Evolutionary conservation across 2,888 invertebrate genomes (phyloP), one percentile per base, ranked within the genome.

Genomic region (Dryobota labecula): DNA sequence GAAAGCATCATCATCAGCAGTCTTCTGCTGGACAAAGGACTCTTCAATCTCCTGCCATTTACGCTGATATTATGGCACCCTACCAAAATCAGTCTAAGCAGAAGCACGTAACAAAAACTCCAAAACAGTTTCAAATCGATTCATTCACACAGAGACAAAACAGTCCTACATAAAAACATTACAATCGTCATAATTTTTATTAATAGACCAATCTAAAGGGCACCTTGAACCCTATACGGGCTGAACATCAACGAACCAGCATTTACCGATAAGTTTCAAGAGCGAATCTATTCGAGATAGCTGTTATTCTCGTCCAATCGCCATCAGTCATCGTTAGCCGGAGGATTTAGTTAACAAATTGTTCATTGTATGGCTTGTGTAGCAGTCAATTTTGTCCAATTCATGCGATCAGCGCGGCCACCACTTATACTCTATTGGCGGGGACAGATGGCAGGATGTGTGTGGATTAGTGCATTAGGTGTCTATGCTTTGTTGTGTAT

Each of bases 311-410:
- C 61, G 60, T 70, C 36, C 54, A 67, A 71, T 65, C 53, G 74
- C 80, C 87, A 92, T 92, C 91, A 89, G 62, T 93, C 92, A 93
- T 93, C 86, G 90, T 93, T 93, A 93, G 73, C 58, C 75, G 73
- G 82, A 84, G 85, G 87, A 85, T 87, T 86, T 89, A 87, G 87
- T 88, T 85, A 84, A 87, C 90, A 88, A 90, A 90, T 89, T 87
- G 87, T 82, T 87, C 83, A 84, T 88, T 78, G 72, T 83, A 73
- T 69, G 33, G 41, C 30, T 73, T 65, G 70, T 85, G 45, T 86
- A 83, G 84, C 86, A 91, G 90, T 91, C 94, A 94, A 95, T 95
- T 94, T 93, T 89, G 92, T 94, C 91, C 94, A 95, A 94, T 95
- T 94, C 91, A 92, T 89, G 80, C 80, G 76, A 79, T 86, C 85